Percentiles rank a stretch among this genome's conserved stretches.
These are phyloP conservation scores for Linurgus olivaceus DNA, from an alignment of 2,797 vertebrate species.

Conservation along the genomic window DNA sequence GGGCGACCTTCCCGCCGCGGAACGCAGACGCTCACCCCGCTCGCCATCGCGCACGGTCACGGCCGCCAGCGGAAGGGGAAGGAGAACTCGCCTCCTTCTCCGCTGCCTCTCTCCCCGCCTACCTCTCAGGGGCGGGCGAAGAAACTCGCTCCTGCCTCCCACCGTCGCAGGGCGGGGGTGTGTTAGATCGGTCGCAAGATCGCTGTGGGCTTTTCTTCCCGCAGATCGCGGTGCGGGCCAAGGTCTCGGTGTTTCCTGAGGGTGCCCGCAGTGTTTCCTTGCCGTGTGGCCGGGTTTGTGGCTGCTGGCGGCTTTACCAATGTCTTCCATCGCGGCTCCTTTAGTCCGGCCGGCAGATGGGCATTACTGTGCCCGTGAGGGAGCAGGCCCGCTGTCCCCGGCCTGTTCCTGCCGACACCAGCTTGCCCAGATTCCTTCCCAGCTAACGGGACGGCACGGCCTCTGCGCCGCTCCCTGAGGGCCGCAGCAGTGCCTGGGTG, in stretches of 20 bases:
- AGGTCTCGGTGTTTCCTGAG: too few relatives aligned
- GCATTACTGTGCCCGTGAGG: rapidly evolving
- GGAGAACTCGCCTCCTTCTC: background rate
- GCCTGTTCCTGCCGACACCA: background rate
- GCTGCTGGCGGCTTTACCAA: background rate
- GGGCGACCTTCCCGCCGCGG: background rate
- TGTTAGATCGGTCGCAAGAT: rapidly evolving
- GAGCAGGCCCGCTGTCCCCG: background rate
- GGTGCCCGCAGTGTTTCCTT: background rate
- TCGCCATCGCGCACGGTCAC: background rate
- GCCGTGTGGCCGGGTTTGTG: background rate
- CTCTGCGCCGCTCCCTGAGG: background rate
- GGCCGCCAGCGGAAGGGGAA: background rate
- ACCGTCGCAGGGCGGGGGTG: rapidly evolving
- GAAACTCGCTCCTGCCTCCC: rapidly evolving
- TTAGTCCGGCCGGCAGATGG: background rate
- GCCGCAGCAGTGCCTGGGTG: rapidly evolving
- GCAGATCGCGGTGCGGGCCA: rapidly evolving
- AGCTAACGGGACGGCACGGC: rapidly evolving
- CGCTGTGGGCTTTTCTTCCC: rapidly evolving
- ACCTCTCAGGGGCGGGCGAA: background rate
- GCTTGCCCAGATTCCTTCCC: background rate
- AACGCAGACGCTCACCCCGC: background rate
- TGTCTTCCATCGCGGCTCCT: background rate
- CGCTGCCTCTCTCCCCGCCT: background rate